These are phyloP conservation scores for Caenorhabditis angaria DNA, from an alignment of 2,888 invertebrate genomes.

Conservation along the genomic window DNA sequence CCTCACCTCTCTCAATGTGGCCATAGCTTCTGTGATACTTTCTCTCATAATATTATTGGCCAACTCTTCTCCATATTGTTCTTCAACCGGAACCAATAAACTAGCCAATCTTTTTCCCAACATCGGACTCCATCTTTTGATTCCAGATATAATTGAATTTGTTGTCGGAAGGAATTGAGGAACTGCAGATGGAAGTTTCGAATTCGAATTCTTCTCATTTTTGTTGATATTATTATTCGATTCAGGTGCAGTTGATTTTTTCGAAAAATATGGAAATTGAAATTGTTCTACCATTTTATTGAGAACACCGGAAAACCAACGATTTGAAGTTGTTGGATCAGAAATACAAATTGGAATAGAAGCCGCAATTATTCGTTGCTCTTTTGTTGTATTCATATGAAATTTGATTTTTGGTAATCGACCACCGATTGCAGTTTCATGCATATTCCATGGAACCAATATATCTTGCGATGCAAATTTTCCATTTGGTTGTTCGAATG, in stretches of 20 bases:
- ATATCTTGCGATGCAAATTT: constrained; percentile 66
- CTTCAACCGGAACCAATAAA: constrained; percentile 53
- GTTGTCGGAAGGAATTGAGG: constrained; percentile 49
- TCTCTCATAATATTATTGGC: constrained; percentile 55
- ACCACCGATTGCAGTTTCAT: constrained; percentile 62
- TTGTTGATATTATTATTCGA: constrained; percentile 5
- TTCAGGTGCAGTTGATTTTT: constrained; percentile 10
- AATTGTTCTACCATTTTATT: too few relatives aligned
- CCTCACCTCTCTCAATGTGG: constrained; percentile 54
- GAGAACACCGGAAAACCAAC: constrained; percentile 7
- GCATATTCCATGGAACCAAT: constrained; percentile 68
- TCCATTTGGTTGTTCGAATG: constrained; percentile 88
- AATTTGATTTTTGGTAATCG: constrained; percentile 63
- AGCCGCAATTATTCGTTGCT: constrained; percentile 65
- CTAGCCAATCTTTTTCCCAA: constrained; percentile 46
- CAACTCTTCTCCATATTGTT: constrained; percentile 59
- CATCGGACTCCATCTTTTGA: constrained; percentile 60
- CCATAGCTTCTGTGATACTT: constrained; percentile 63
- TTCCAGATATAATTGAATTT: constrained; percentile 54
- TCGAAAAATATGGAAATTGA: constrained; percentile 31
- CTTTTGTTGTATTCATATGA: constrained; percentile 67
- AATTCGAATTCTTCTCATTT: not conserved
- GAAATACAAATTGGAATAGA: constrained; percentile 52
- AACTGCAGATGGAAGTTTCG: constrained; percentile 48
- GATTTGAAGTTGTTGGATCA: not conserved